Evolutionary conservation across 2,113 vertebrate genomes (phyloP).

Genomic region (Nansenia antarctica): DNA sequence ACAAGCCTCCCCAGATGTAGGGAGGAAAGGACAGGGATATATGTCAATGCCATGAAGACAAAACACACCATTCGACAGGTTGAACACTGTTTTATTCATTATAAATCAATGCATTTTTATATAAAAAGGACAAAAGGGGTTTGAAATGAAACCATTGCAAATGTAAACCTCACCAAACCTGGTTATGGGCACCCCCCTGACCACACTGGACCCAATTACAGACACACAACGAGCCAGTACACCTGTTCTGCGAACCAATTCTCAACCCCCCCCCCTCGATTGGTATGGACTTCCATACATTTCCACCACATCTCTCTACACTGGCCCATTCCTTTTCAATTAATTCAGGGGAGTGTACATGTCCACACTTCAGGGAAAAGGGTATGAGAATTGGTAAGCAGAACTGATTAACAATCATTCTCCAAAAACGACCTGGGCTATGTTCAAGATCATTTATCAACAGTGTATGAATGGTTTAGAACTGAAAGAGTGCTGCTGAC

Average conservation of each 20-base stretch:
- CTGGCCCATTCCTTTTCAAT: too few relatives aligned
- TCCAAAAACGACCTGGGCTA: slow-evolving; percentile 37
- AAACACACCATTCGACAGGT: too few relatives aligned
- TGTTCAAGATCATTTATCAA: slow-evolving; percentile 42
- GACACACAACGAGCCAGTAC: slow-evolving; percentile 45
- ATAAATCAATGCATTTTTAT: slow-evolving; percentile 81
- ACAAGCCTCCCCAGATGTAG: too few relatives aligned
- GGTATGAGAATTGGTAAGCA: too few relatives aligned
- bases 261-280: too few relatives aligned
- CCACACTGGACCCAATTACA: slow-evolving; percentile 42
- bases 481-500: slow-evolving; percentile 43
- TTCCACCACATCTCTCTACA: too few relatives aligned
- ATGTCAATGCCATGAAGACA: too few relatives aligned
- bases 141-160: slow-evolving; percentile 72
- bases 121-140: slow-evolving; percentile 66
- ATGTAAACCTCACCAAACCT: slow-evolving; percentile 65
- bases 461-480: slow-evolving; percentile 42
- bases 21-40: too few relatives aligned
- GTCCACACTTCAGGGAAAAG: too few relatives aligned
- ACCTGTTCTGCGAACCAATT: too few relatives aligned
- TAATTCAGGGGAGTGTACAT: too few relatives aligned
- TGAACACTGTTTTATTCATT: slow-evolving; percentile 80
- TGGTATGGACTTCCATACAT: too few relatives aligned
- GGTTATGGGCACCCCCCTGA: slow-evolving; percentile 54
- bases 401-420: slow-evolving; percentile 51